Percentiles rank a stretch among this genome's conserved stretches.
phyloP scores from a whole-genome alignment of 2,113 vertebrate genomes.

The Antennarius striatus region DNA sequence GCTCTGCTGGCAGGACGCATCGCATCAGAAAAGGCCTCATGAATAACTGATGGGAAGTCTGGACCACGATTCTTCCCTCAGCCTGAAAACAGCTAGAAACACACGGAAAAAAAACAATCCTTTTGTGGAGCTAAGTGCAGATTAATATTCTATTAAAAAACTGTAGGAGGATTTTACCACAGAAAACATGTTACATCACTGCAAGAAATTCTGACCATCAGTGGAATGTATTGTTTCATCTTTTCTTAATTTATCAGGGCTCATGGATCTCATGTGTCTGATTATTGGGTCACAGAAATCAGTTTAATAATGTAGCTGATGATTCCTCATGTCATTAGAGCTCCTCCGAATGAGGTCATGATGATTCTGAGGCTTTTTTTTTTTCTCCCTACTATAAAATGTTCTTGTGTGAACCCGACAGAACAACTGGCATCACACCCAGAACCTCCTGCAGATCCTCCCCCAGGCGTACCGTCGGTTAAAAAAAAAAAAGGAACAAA shows the following conservation, averaged over 20 bases:
- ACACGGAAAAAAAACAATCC: neutral
- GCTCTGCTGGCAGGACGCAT: slow-evolving; percentile 48
- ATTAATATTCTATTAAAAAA: neutral
- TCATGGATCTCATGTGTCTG: no score
- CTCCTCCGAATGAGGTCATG: slow-evolving; percentile 42
- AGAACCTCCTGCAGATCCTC: no score
- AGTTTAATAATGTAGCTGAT: slow-evolving; percentile 2
- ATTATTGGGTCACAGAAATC: slow-evolving; percentile 17
- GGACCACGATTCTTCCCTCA: slow-evolving; percentile 3
- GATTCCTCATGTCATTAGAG: slow-evolving; percentile 1
- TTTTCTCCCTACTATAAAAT: slow-evolving; percentile 25
- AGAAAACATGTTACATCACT: no score
- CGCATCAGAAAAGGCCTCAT: slow-evolving; percentile 51
- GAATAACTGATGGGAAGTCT: slow-evolving; percentile 67
- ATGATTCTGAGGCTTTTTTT: slow-evolving; percentile 28
- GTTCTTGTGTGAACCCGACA: slow-evolving; percentile 29
- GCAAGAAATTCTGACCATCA: no score
- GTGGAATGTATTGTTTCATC: no score
- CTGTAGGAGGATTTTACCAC: neutral
- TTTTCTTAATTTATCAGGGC: no score
- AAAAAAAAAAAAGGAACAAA: no score
- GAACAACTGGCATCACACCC: no score
- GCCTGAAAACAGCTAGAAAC: slow-evolving; percentile 37
- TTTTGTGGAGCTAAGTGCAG: neutral
- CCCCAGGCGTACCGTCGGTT: no score